A percentile compares a stretch with the other conserved stretches of the same genome.
Conservation (phyloP, 2,888 invertebrate genomes). For the Eristalis intricaria region DNA sequence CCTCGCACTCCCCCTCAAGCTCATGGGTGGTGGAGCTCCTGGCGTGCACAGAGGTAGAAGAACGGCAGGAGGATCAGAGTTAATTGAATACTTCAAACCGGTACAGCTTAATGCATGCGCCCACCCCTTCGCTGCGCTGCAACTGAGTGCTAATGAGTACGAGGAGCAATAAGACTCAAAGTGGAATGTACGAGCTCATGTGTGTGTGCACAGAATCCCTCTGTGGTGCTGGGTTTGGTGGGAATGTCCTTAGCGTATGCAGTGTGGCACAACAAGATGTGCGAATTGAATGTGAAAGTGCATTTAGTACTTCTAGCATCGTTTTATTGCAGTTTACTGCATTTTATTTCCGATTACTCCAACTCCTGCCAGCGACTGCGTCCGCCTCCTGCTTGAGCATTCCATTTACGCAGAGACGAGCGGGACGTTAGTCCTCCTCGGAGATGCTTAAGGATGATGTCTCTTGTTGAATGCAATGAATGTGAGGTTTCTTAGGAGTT, state of each 20-base stretch:
- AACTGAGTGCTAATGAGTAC: constrained; percentile 64
- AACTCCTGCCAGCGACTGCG: not conserved
- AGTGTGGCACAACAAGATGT: constrained; percentile 35
- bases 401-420: constrained; percentile 11
- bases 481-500: not conserved
- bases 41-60: not conserved
- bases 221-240: not conserved
- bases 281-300: constrained; percentile 57
- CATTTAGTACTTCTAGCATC: constrained; percentile 25
- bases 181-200: not conserved
- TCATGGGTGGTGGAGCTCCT: not conserved
- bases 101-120: constrained; percentile 41
- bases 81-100: constrained; percentile 58
- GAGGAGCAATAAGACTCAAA: constrained; percentile 37
- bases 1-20: not conserved
- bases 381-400: not conserved
- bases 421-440: not conserved
- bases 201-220: not conserved
- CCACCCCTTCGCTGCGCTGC: constrained; percentile 26
- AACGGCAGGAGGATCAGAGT: constrained; percentile 32
- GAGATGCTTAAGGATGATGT: not conserved
- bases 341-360: constrained; percentile 62
- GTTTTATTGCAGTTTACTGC: constrained; percentile 48
- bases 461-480: not conserved
- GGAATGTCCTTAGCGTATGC: constrained; percentile 12